A percentile compares a stretch with the other conserved stretches of the same genome.
These are phyloP conservation scores for Caenorhabditis zanzibari DNA, from an alignment of 2,888 invertebrate genomes.

Conservation along the genomic window DNA sequence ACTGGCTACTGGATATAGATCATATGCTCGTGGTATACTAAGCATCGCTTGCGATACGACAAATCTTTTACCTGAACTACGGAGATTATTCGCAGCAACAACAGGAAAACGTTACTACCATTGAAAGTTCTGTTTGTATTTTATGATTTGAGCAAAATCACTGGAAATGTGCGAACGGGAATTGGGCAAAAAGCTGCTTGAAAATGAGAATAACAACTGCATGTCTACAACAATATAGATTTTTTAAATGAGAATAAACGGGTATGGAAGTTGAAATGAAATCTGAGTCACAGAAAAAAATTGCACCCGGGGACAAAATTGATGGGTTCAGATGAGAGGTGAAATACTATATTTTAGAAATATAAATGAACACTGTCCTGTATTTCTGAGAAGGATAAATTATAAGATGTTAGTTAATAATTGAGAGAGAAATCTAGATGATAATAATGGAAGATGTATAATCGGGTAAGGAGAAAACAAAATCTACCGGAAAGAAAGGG, in stretches of 20 bases:
- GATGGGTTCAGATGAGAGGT: not conserved
- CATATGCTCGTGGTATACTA: not conserved
- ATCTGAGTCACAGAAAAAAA: slow-evolving; percentile 24
- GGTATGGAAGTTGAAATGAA: slow-evolving; percentile 5
- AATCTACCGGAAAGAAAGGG: not conserved
- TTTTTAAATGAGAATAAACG: not conserved
- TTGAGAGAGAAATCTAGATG: slow-evolving; percentile 1
- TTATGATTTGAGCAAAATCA: slow-evolving; percentile 56
- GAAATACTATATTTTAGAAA: slow-evolving; percentile 10
- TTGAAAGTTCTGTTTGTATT: slow-evolving; percentile 36
- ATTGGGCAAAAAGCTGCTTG: slow-evolving; percentile 16
- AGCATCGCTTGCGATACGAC: not conserved
- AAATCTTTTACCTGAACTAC: not conserved
- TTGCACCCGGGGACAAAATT: slow-evolving; percentile 6
- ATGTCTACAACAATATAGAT: not conserved
- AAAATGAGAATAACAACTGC: slow-evolving; percentile 6
- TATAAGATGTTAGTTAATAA: not conserved
- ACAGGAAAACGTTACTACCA: not conserved
- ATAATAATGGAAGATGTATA: slow-evolving; percentile 4
- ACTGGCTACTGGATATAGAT: slow-evolving; percentile 7
- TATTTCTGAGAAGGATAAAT: slow-evolving; percentile 1
- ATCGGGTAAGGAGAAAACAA: not conserved
- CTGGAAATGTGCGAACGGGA: slow-evolving; percentile 38
- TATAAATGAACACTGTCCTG: slow-evolving; percentile 11
- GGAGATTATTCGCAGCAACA: slow-evolving; percentile 12